A percentile compares a stretch with the other conserved stretches of the same genome.
These are phyloP conservation scores for Micromesistius poutassou DNA, from an alignment of 2,797 vertebrate genomes.

Conservation along the genomic window DNA sequence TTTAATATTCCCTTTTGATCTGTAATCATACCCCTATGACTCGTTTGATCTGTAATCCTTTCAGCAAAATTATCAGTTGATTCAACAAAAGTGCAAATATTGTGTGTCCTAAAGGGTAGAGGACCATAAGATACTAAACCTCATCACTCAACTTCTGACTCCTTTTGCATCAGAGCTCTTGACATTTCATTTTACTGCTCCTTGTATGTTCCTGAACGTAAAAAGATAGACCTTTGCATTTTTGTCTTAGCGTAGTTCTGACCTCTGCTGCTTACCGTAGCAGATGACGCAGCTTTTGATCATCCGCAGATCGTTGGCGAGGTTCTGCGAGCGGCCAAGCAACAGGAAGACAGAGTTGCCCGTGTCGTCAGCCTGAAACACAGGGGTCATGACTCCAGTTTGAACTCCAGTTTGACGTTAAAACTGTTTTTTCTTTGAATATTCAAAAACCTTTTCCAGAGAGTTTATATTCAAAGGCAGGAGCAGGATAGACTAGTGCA, in stretches of 20 bases:
- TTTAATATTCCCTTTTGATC: too few species aligned
- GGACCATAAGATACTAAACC: background rate
- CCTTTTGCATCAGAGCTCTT: too few species aligned
- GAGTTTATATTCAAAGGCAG: background rate
- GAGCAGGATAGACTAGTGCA: background rate
- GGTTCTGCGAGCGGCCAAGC: slow-evolving; percentile 60
- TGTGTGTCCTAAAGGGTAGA: too few species aligned
- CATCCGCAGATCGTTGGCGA: slow-evolving; percentile 39
- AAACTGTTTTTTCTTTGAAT: background rate
- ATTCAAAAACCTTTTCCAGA: background rate
- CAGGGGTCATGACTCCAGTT: background rate
- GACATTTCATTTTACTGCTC: too few species aligned
- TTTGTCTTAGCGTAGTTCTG: background rate
- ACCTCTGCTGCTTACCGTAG: slow-evolving; percentile 69
- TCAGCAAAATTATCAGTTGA: too few species aligned
- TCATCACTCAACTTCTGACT: too few species aligned
- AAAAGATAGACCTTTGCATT: background rate
- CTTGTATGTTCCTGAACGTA: background rate
- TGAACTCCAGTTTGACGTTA: background rate
- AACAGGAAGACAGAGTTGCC: slow-evolving; percentile 65
- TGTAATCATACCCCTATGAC: too few species aligned
- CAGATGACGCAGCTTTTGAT: slow-evolving; percentile 76
- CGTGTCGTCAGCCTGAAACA: slow-evolving; percentile 74
- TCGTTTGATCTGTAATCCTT: too few species aligned
- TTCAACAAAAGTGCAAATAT: too few species aligned